These are phyloP conservation scores for Volucella inflata DNA, from an alignment of 2,888 invertebrate genomes.

Conservation along the genomic window DNA sequence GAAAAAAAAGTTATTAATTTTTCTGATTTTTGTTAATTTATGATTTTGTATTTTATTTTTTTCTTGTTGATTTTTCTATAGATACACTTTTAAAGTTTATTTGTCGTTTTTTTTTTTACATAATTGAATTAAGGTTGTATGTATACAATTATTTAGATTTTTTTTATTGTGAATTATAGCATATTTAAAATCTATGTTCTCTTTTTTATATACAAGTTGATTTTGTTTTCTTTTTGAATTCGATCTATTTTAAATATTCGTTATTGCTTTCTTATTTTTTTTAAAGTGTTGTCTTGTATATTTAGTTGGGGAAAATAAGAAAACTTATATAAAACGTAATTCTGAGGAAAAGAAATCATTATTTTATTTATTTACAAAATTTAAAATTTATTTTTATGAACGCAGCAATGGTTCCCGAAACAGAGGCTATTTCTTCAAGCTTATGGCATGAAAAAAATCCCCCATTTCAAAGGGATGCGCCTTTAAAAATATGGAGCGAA, in stretches of 20 bases:
- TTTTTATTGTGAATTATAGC: constrained; percentile 29
- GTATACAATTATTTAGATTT: constrained; percentile 42
- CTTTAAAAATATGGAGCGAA: no score
- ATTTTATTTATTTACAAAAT: not conserved
- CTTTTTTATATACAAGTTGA: constrained; percentile 37
- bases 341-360: no score
- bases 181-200: constrained; percentile 31
- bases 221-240: constrained; percentile 1
- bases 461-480: no score
- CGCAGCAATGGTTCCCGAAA: no score
- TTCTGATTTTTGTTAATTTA: no score
- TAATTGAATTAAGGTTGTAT: constrained; percentile 56
- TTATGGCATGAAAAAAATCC: no score
- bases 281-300: no score
- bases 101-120: constrained; percentile 43
- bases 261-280: constrained; percentile 5
- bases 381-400: no score
- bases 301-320: no score
- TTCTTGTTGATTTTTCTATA: constrained; percentile 28
- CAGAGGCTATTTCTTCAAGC: no score
- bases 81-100: constrained; percentile 32
- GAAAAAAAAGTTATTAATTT: constrained; percentile 32
- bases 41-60: constrained; percentile 18
- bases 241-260: constrained; percentile 16
- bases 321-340: no score